Evolutionary conservation across 2,888 invertebrate genomes (phyloP), one percentile per base, ranked within the genome.

Genomic region (Hymenopus coronatus): DNA sequence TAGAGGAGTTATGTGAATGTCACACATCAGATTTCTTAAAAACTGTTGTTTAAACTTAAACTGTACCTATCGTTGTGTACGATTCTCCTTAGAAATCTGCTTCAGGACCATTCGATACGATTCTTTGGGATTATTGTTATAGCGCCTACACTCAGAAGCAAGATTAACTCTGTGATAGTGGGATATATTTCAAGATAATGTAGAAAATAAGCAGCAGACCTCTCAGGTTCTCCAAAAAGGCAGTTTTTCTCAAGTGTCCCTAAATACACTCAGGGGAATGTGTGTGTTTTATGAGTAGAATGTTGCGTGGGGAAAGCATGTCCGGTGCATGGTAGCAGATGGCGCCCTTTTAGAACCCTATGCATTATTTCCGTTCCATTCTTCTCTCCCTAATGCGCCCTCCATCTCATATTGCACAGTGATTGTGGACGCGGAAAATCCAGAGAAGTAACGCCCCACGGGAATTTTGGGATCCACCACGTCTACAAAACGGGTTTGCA

Each of bases 371-470:
- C 54, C 54, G 54, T 70, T 0, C 54, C 15, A 54, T 54, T 54
- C 54, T 54, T 70, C 54, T 3, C 54, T 20, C 54, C 20, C 54
- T 70, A 70, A 70, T 70, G 54, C 4, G 15, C 54, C 54, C 20
- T 88, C 88, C 83, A 40, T 40, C 82, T 88, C 88, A 82, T 88
- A 83, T 82, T 82, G 28, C 40, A 28, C 84, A 88, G 84, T 54
- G 46, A 88, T 88, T 28, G 88, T 40, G 88, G 81, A 12, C 83
- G 83, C 46, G 54, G 84, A 84, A 83, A 27, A 70, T 40, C 70
- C 88, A 70, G 30, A 28, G 83, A 54, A 46, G 33, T 84, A 88
- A 88, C 84, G 46, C 83, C 82, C 84, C 54, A 40, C 12, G 84
- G 83, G 84, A 70, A 30, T 88, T 87, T 88, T 54, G 88, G 70